Conservation (phyloP, 1,140 invertebrate genomes). For the Galleria mellonella region DNA sequence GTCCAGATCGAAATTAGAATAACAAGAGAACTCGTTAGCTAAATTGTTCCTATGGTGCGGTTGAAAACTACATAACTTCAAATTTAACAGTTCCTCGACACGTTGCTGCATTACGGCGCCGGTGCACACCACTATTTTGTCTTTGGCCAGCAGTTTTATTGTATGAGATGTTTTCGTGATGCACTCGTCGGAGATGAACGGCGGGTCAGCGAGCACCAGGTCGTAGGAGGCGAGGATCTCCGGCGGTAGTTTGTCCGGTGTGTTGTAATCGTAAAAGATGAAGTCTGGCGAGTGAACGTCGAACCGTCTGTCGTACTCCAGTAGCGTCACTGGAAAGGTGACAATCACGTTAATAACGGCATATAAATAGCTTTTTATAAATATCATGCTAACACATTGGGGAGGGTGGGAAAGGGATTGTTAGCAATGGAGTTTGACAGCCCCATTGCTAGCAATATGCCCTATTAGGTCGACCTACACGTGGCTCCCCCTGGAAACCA, state of each 20-base stretch:
- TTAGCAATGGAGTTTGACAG: too few species aligned
- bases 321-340: conserved; percentile 80
- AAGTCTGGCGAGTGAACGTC: conserved; percentile 86
- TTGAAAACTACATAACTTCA: conserved; percentile 82
- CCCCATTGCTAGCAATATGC: too few species aligned
- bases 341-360: background rate
- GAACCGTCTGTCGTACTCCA: conserved; percentile 91
- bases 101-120: conserved; percentile 87
- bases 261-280: conserved; percentile 92
- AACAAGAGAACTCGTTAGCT: conserved; percentile 94
- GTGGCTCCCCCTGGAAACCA: too few species aligned
- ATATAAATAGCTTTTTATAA: too few species aligned
- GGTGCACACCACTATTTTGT: conserved; percentile 92
- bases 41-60: conserved; percentile 92
- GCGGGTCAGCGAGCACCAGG: conserved; percentile 93
- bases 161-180: conserved; percentile 88
- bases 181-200: conserved; percentile 95
- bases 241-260: conserved; percentile 81
- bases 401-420: too few species aligned
- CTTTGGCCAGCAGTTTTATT: conserved; percentile 84
- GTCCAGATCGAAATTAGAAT: conserved; percentile 88
- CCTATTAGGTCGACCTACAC: too few species aligned
- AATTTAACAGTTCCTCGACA: conserved; percentile 78
- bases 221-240: conserved; percentile 81
- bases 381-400: too few species aligned